Percentiles rank a stretch among this genome's conserved stretches.
phyloP scores from a whole-genome alignment of 2,888 invertebrate species.

The Ectemnius cavifrons region DNA sequence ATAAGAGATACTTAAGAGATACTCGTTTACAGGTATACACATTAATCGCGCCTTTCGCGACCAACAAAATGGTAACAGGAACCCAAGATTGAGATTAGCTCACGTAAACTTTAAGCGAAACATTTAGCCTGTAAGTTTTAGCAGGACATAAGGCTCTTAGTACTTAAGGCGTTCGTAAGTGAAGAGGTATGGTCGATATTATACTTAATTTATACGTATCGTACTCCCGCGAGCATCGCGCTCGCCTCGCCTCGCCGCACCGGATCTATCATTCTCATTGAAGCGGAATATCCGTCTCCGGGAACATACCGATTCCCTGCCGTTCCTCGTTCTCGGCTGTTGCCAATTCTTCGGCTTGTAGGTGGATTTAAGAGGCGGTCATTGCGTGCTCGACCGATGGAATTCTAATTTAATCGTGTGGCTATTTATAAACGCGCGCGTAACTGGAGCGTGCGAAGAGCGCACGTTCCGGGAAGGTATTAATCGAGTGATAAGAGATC shows the following conservation, averaged over 20 bases:
- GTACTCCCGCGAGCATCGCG: constrained; percentile 19
- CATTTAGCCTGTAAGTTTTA: constrained; percentile 50
- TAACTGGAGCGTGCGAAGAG: neutral
- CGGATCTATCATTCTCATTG: too few relatives aligned
- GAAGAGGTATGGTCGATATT: constrained; percentile 25
- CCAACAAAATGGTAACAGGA: constrained; percentile 22
- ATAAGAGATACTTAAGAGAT: constrained; percentile 23
- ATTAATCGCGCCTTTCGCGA: constrained; percentile 10
- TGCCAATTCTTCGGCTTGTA: neutral
- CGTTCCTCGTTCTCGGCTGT: neutral
- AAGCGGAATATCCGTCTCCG: too few relatives aligned
- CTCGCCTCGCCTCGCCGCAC: constrained; percentile 26
- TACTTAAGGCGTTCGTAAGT: constrained; percentile 46
- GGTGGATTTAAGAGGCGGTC: constrained; percentile 1
- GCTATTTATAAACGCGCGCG: neutral
- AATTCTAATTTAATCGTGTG: neutral
- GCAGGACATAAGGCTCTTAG: constrained; percentile 36
- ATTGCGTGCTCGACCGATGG: neutral
- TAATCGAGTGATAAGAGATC: constrained; percentile 17
- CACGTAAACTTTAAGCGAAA: constrained; percentile 50
- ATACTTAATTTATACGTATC: constrained; percentile 59
- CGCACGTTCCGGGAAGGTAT: neutral
- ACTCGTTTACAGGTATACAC: constrained; percentile 25
- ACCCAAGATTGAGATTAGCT: constrained; percentile 64
- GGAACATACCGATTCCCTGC: constrained; percentile 26